phyloP scores from a whole-genome alignment of 2,113 vertebrate genomes.

The Anseranas semipalmata region DNA sequence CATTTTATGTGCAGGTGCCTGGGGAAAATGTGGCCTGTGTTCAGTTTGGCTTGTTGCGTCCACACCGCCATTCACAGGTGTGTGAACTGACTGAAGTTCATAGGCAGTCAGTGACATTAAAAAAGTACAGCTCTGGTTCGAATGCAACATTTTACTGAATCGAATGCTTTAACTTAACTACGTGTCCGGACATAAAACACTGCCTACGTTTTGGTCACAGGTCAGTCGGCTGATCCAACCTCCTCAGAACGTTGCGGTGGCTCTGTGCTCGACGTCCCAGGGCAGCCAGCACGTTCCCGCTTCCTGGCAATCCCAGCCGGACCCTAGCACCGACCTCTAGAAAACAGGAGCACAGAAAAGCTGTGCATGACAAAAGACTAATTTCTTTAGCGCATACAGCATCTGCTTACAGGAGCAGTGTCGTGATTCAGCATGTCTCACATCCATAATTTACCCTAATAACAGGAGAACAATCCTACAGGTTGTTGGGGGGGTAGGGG shows the following conservation, averaged over 20 bases:
- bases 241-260: background rate
- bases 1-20: fast-evolving
- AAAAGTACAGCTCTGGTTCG: background rate
- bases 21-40: fast-evolving
- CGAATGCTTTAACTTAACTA: background rate
- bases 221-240: background rate
- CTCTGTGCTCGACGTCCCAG: background rate
- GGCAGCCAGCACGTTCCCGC: fast-evolving
- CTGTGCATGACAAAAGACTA: fast-evolving
- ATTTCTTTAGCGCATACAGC: background rate
- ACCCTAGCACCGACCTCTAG: fast-evolving
- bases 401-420: background rate
- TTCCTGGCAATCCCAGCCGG: background rate
- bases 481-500: background rate
- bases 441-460: background rate
- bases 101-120: fast-evolving
- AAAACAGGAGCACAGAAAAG: background rate
- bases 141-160: background rate
- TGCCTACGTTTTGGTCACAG: fast-evolving
- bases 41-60: fast-evolving
- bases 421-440: background rate
- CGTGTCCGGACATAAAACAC: fast-evolving
- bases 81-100: fast-evolving
- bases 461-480: background rate
- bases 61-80: fast-evolving